These are phyloP conservation scores for Endomychus coccineus DNA, from an alignment of 2,888 invertebrate genomes.

Conservation along the genomic window DNA sequence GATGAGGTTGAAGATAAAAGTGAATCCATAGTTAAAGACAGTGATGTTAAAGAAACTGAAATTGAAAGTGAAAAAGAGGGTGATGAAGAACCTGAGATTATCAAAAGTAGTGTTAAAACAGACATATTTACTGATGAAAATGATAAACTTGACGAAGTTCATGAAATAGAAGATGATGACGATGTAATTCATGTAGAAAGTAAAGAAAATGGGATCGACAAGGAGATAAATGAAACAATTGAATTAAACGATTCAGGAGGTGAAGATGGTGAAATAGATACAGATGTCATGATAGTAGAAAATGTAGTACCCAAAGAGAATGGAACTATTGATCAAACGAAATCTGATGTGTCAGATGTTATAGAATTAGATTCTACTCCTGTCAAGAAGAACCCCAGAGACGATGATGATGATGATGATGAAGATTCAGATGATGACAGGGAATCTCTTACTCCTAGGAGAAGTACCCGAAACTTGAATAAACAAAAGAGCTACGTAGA, in stretches of 20 bases:
- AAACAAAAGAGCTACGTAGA: constrained; percentile 48
- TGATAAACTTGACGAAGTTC: constrained; percentile 29
- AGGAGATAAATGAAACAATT: constrained; percentile 29
- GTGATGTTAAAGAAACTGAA: constrained; percentile 16
- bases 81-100: constrained; percentile 17
- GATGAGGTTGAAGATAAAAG: constrained; percentile 20
- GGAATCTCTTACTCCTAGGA: constrained; percentile 28
- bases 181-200: constrained; percentile 23
- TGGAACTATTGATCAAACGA: constrained; percentile 21
- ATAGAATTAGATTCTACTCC: constrained; percentile 40
- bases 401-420: constrained; percentile 20
- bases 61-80: constrained; percentile 13
- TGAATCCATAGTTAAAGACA: constrained; percentile 19
- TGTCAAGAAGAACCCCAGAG: constrained; percentile 37
- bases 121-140: too few species aligned
- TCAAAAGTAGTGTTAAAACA: constrained; percentile 11
- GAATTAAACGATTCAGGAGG: constrained; percentile 38
- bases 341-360: constrained; percentile 24
- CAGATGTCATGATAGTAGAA: constrained; percentile 39
- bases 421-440: constrained; percentile 12
- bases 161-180: constrained; percentile 31
- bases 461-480: constrained; percentile 53
- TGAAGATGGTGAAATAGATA: constrained; percentile 29
- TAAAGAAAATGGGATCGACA: constrained; percentile 22
- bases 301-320: constrained; percentile 30